Conservation (phyloP, 1,140 invertebrate genomes). For the Drosophila funebris region DNA sequence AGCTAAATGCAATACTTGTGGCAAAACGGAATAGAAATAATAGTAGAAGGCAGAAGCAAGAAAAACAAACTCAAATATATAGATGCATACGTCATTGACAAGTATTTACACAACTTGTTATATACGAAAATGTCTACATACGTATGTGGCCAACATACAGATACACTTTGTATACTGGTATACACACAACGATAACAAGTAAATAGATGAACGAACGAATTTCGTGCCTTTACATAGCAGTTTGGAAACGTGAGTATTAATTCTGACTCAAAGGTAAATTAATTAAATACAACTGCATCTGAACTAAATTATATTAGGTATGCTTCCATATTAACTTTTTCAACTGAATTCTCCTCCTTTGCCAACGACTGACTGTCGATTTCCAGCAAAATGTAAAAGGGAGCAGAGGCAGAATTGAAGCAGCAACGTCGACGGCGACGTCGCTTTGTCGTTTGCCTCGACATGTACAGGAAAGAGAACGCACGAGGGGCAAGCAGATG, state of each 20-base stretch:
- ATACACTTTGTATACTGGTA: constrained; percentile 23
- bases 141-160: not conserved
- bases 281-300: not conserved
- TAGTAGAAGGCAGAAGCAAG: constrained; percentile 2
- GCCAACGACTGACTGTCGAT: constrained; percentile 35
- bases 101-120: constrained; percentile 31
- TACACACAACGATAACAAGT: constrained; percentile 22
- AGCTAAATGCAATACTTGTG: constrained; percentile 40
- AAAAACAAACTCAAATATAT: not conserved
- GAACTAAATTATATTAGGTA: constrained; percentile 3
- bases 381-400: constrained; percentile 47
- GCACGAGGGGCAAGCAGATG: constrained; percentile 73
- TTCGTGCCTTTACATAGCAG: constrained; percentile 14
- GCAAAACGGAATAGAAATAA: constrained; percentile 26
- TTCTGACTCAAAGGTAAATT: not conserved
- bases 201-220: constrained; percentile 21
- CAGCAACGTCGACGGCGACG: constrained; percentile 29
- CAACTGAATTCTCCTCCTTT: constrained; percentile 5
- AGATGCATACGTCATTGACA: constrained; percentile 18
- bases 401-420: constrained; percentile 32
- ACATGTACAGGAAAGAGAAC: constrained; percentile 66
- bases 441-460: constrained; percentile 16
- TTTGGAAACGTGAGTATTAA: not conserved
- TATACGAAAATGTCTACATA: constrained; percentile 13
- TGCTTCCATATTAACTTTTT: constrained; percentile 11